Evolutionary conservation across 2,797 vertebrate species (phyloP).

Genomic region (Pelobates cultripes): DNA sequence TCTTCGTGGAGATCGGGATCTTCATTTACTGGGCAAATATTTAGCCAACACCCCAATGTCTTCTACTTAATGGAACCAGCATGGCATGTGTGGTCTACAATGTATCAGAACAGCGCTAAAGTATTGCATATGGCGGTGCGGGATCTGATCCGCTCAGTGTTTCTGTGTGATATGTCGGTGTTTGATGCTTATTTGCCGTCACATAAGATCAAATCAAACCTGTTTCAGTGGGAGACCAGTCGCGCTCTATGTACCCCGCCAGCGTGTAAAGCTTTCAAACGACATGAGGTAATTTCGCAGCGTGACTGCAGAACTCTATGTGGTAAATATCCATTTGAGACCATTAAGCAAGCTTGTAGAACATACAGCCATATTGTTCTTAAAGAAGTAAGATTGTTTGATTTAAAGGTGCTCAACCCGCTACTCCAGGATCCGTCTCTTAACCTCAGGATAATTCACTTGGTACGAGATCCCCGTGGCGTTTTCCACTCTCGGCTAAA

Average conservation of each 20-base stretch:
- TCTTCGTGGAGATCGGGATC: slow-evolving; percentile 95
- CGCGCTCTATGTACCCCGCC: slow-evolving; percentile 90
- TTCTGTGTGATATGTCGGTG: slow-evolving; percentile 88
- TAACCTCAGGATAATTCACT: slow-evolving; percentile 87
- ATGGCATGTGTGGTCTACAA: slow-evolving; percentile 87
- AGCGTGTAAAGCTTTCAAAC: slow-evolving; percentile 74
- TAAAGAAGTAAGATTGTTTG: slow-evolving; percentile 90
- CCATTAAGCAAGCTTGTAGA: slow-evolving; percentile 77
- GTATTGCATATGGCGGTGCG: slow-evolving; percentile 84
- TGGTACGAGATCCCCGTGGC: slow-evolving; percentile 89
- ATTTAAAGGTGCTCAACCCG: slow-evolving; percentile 83
- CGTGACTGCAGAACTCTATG: slow-evolving; percentile 73
- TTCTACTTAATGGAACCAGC: slow-evolving; percentile 96
- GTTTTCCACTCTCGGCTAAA: slow-evolving; percentile 81
- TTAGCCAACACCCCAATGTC: slow-evolving; percentile 90
- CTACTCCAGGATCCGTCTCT: slow-evolving; percentile 84
- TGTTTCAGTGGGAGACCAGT: slow-evolving; percentile 90
- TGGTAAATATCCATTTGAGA: slow-evolving; percentile 67
- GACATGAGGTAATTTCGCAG: slow-evolving; percentile 72
- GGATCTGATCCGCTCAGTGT: slow-evolving; percentile 81
- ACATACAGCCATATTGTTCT: slow-evolving; percentile 85
- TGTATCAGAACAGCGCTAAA: slow-evolving; percentile 67
- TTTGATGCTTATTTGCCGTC: slow-evolving; percentile 85
- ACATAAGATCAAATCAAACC: slow-evolving; percentile 71
- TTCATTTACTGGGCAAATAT: slow-evolving; percentile 91